Evolutionary conservation across 2,113 vertebrate genomes (phyloP), one percentile per base, ranked within the genome.

Genomic region (Macquaria australasica): DNA sequence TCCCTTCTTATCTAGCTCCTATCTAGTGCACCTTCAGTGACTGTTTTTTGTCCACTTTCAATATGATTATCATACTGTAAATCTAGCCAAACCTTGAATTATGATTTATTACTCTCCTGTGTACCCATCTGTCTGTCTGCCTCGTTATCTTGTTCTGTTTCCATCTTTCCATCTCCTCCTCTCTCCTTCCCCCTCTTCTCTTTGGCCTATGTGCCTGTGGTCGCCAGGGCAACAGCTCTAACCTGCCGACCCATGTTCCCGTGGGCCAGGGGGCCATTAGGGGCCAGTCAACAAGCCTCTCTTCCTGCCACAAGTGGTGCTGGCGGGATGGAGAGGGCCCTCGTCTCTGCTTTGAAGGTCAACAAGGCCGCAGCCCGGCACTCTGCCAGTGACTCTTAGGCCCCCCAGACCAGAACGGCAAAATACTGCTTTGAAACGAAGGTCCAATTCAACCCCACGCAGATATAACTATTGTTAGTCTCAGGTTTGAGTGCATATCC

Each of bases 201-300:
- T 76, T 67, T 85, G 73, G 58, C 81, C 75, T 78, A 34, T 90
- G 82, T 76, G 83, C 70, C 87, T 70, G 85, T 53, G 80, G 92
- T 95, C 88, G 23, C 89, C 93, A 79, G 79, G 93, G 93, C 87
- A 94, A 96, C 95, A 37, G 84, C 79, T 91, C 86, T 85, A 93
- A 90, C 92, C 80, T 81, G 85, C 83, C 78, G 59, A 91, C 91
- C 91, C 83, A 89, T 91, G 93, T 93, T 94, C 90, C 91, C 84
- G 84, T 89, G 88, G 92, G 89, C 84, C 89, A 91, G 81, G 89
- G 83, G 90, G 88, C 93, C 91, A 89, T 93, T 92, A 89, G 77
- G 89, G 91, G 93, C 94, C 95, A 92, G 93, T 95, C 94, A 96
- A 96, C 83, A 86, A 95, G 93, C 88, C 92, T 93, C 93, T 95